phyloP scores from a whole-genome alignment of 2,113 vertebrate species.

The Colius striatus region DNA sequence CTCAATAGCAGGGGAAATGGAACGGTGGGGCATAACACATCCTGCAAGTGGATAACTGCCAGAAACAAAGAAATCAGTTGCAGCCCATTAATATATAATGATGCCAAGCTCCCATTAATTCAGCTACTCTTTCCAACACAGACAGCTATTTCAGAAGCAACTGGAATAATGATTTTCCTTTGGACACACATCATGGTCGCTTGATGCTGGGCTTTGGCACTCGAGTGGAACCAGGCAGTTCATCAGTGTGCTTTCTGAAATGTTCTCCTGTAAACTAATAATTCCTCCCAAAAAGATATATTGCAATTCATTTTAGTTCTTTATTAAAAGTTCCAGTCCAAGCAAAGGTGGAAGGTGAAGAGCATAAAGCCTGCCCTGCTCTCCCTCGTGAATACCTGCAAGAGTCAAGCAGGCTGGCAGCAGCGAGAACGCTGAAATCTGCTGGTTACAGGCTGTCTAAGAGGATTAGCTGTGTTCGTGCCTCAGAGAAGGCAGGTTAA shows the following conservation, averaged over 20 bases:
- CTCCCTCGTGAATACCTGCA: background rate
- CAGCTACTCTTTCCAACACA: constrained; percentile 26
- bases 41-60: constrained; percentile 42
- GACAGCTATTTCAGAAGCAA: constrained; percentile 31
- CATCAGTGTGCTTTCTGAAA: background rate
- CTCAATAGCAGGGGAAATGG: constrained; percentile 18
- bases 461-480: background rate
- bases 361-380: background rate
- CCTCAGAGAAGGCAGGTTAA: background rate
- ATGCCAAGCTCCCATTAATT: constrained; percentile 48
- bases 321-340: background rate
- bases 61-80: constrained; percentile 50
- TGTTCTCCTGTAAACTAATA: background rate
- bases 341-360: background rate
- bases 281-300: background rate
- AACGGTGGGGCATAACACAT: constrained; percentile 16
- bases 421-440: background rate
- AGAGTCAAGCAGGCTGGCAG: background rate
- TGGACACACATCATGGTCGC: constrained; percentile 8
- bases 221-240: background rate
- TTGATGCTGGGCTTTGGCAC: constrained; percentile 3
- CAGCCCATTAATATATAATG: constrained; percentile 47
- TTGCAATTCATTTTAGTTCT: background rate
- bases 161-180: constrained; percentile 46
- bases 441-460: background rate